phyloP scores from a whole-genome alignment of 2,888 invertebrate genomes.

The Tachystola acroxantha region DNA sequence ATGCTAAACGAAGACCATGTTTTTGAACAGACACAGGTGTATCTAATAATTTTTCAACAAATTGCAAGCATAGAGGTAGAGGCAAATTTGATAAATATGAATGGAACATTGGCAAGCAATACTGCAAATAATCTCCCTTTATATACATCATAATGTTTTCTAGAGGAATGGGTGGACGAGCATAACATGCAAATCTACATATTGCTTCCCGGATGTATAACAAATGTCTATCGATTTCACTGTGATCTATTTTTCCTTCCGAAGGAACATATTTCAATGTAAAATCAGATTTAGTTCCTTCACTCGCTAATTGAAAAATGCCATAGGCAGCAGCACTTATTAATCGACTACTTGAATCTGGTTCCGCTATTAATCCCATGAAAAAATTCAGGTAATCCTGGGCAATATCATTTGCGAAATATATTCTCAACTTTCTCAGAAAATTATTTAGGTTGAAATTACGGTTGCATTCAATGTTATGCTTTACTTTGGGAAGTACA shows the following conservation, averaged over 20 bases:
- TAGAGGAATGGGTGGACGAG: constrained; percentile 34
- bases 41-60: constrained; percentile 30
- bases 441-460: constrained; percentile 23
- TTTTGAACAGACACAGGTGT: constrained; percentile 38
- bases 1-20: constrained; percentile 37
- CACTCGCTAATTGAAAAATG: constrained; percentile 35
- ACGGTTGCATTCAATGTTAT: constrained; percentile 5
- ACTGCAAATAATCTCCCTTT: constrained; percentile 36
- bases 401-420: constrained; percentile 39
- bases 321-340: constrained; percentile 26
- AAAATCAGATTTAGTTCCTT: constrained; percentile 26
- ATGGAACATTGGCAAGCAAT: constrained; percentile 33
- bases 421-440: constrained; percentile 39
- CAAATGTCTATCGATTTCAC: constrained; percentile 21
- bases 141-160: constrained; percentile 25
- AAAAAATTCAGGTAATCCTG: constrained; percentile 30
- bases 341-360: constrained; percentile 6
- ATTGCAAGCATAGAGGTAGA: constrained; percentile 21
- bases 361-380: constrained; percentile 18
- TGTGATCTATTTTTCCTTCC: constrained; percentile 33
- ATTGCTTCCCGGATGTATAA: constrained; percentile 32
- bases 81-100: constrained; percentile 30
- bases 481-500: constrained; percentile 15
- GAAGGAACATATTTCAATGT: constrained; percentile 34
- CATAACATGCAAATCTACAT: constrained; percentile 30